A percentile compares a stretch with the other conserved stretches of the same genome.
These are phyloP conservation scores for Amblyornis subalaris DNA, from an alignment of 2,113 vertebrate genomes.

Conservation along the genomic window DNA sequence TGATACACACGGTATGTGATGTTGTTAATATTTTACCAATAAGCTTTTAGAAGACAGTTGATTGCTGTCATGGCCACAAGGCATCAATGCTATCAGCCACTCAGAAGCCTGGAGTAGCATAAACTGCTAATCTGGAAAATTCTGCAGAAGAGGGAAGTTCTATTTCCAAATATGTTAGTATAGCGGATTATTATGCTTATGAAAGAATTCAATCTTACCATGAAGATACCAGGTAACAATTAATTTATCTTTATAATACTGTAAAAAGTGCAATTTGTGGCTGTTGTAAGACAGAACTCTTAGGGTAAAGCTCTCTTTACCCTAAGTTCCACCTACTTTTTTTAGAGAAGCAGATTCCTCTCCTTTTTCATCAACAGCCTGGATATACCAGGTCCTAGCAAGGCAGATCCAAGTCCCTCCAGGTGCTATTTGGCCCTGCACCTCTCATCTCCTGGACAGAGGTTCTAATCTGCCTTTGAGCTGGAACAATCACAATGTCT, in stretches of 20 bases:
- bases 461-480: neutral
- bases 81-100: neutral
- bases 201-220: neutral
- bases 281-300: neutral
- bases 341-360: neutral
- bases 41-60: neutral
- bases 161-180: neutral
- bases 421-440: neutral
- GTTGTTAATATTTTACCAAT: slow-evolving; percentile 17
- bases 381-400: neutral
- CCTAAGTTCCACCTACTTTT: neutral
- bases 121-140: neutral
- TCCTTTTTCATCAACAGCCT: neutral
- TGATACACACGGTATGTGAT: neutral
- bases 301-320: neutral
- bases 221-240: neutral
- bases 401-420: neutral
- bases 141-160: neutral
- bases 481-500: neutral
- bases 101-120: neutral
- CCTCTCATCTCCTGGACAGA: neutral
- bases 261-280: neutral
- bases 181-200: neutral
- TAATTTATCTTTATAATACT: neutral
- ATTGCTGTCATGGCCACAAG: neutral